Base-by-base conservation (phyloP, 2,113 vertebrate species). In the Notarius lentiginosus region DNA sequence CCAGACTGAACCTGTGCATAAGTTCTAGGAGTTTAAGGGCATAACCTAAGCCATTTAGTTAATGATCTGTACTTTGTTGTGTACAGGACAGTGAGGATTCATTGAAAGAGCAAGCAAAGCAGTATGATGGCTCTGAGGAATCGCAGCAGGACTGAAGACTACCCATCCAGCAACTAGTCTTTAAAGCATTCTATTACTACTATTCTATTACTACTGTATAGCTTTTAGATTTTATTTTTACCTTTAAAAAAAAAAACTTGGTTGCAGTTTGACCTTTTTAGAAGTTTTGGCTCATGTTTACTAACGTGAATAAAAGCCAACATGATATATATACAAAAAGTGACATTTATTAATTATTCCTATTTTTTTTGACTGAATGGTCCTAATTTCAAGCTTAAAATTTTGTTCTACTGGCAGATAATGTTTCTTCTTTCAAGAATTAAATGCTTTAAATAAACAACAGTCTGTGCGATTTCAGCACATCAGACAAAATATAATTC, bases 101-200 rank as follows among this genome's bases (percentile, higher is more conserved):
- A 47, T 87, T 27, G 0, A 87, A 90, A 84, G 90, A 92, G 0
- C 79, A 68, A 83, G 56, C 72, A n/a, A 88, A 91, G 66, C 79
- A 89, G 79, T 92, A 91, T 11, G 91, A 94, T 47, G 91, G 88
- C 6, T 94, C 93, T 18, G 89, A 88, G 80, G 94, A 94, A 88
- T 93, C 92, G 66, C 89, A 93, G 65, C 89, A 88, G 34, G 90
- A 91, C 86, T 93, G 86, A 94, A 12, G 60, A 24, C 22, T 63
- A 2, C 55, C 10, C 80, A 86, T 17, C 70, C 22, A 75, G 14
- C 18, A 81, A 65, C 5, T 41, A 73, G n/a, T 41, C 24, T 4
- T 66, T 53, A 65, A 12, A 56, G 51, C 27, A 66, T 66, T 65
- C 14, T 77, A 11, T 24, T 41, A 79, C 11, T 53, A 10, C 0